Base-by-base conservation (phyloP, 37 sponge, comb jelly and placozoan species). In the Corticium candelabrum region DNA sequence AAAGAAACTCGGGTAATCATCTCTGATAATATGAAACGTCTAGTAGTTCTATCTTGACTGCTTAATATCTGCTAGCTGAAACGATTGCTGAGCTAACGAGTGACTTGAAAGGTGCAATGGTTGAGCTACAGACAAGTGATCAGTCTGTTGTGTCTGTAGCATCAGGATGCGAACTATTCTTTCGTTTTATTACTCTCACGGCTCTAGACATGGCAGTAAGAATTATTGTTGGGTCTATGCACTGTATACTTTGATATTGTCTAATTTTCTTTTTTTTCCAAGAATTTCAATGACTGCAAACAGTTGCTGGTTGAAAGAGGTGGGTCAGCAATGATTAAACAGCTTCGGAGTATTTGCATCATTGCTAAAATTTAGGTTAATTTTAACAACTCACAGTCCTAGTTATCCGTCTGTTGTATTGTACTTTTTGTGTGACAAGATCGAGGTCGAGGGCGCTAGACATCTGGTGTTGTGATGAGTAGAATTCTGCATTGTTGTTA, bases 131-230 rank as follows among this genome's bases (percentile, higher is more conserved):
- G 38, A n/a, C 5, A 15, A 77, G 72, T 39, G 4, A 76, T 3
- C 27, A 32, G 4, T 85, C 89, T n/a, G 87, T 84, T 0, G 86
- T 91, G 2, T 96, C 97, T 0, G 96, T 99, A 34, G 93, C 86
- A 1, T 99, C 99, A 34, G 99, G 99, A 34, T 90, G 96, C 80
- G 99, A 99, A 80, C 90, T 99, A 29, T 99, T 99, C 41, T 80
- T 95, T 0, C 81, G 99, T 15, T 99, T 99, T 76, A 99, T 99
- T 40, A 99, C 99, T n/a, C 80, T 99, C 38, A 86, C 92, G 1
- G 87, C 92, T 31, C 68, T 92, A 67, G 93, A 92, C 40, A 41
- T 81, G 29, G 82, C 82, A 1, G 91, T 84, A 36, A 73, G 79
- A 43, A 67, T 67, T 2, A 1, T 1, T 1, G 2, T 74, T 34